These are phyloP conservation scores for Pollenia griseotomentosa DNA, from an alignment of 2,888 invertebrate species.

Conservation along the genomic window DNA sequence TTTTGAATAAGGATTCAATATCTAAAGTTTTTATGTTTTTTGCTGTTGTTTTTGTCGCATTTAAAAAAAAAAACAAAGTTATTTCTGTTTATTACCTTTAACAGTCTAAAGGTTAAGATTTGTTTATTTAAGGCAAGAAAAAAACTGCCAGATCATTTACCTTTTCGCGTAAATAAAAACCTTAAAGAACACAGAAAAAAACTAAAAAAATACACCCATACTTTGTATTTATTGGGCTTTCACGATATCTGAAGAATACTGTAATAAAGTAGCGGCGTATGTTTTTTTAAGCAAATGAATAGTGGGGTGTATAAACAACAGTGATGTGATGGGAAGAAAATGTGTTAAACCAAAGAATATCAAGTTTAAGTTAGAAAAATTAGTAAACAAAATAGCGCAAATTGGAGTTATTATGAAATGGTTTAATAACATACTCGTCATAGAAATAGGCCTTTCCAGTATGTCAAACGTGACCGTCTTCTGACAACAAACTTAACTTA, in stretches of 20 bases:
- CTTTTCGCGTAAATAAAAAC: constrained; percentile 58
- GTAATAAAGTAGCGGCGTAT: neutral
- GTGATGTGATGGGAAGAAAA: constrained; percentile 11
- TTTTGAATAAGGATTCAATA: neutral
- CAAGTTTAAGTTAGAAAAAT: neutral
- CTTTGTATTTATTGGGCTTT: constrained; percentile 25
- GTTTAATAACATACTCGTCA: no score
- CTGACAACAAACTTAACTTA: no score
- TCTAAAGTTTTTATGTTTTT: neutral
- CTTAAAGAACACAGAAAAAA: neutral
- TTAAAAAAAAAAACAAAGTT: neutral
- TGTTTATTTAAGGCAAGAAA: constrained; percentile 1
- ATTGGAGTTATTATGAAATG: no score
- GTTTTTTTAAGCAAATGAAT: neutral
- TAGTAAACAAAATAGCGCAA: neutral
- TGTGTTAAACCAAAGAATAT: neutral
- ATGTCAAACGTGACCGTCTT: no score
- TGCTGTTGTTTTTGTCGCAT: neutral
- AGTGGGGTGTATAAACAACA: neutral
- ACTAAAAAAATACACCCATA: neutral
- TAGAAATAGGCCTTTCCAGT: no score
- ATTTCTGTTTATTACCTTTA: neutral
- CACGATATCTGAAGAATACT: constrained; percentile 6
- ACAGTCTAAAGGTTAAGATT: constrained; percentile 9
- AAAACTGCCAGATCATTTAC: constrained; percentile 57